Base-by-base conservation (phyloP, 37 sponge, comb jelly and placozoan species). In the Agelas oroides region DNA sequence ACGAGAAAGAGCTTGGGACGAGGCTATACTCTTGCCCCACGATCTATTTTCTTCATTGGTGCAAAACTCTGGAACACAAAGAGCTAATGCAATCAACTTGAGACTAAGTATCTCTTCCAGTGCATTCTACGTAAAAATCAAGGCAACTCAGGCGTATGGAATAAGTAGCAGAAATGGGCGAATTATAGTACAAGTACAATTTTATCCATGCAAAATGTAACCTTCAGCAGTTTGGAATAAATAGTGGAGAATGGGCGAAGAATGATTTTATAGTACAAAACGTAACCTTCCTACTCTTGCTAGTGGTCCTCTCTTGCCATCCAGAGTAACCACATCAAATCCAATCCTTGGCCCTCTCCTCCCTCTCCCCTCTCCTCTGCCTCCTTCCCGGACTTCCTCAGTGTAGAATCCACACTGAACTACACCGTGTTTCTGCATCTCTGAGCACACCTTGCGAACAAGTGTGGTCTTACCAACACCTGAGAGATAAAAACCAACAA, bases 401-500 rank as follows among this genome's bases (percentile, higher is more conserved):
- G 86, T 85, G 56, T 81, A 90, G 75, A 90, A 85, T 13, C 91
- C 91, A 25, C 27, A 57, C 30, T 80, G 34, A 18, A 0, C 53
- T 14, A 90, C 62, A 35, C 65, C 63, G 36, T 73, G 35, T 41
- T 83, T 21, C 73, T 63, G 20, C 34, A 89, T 31, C 20, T 20
- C 23, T n/a, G 17, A 35, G 67, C 71, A 75, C 1, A 90, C 77
- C 57, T 60, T 59, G 18, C 71, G 40, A 24, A 90, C 80, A 19
- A 90, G 81, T 23, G 91, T 90, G 17, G 86, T 90, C 61, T 90
- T 90, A 23, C 91, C 91, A 75, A 90, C 38, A 34, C 91, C 91
- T 90, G 57, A 19, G 46, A 8, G 46, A 8, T 3, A 46, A 46
- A 46, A 12, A 12, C 6, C 3, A 12, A 8, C 46, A 46, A 46